Evolutionary conservation across 2,797 vertebrate genomes (phyloP).

Genomic region (Ammospiza maritima): DNA sequence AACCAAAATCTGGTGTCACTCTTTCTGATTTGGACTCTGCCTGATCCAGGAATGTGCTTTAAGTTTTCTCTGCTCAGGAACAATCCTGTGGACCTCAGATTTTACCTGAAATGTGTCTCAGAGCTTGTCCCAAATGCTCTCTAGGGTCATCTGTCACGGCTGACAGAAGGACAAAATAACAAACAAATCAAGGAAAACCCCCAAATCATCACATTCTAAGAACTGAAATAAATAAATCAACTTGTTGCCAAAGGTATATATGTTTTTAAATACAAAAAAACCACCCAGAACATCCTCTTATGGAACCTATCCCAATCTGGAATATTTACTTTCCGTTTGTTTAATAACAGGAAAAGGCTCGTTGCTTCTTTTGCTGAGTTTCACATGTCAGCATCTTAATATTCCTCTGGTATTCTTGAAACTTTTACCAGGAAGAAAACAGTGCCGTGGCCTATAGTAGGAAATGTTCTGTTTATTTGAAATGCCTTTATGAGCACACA

Average conservation of each 20-base stretch:
- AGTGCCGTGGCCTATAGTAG: slow-evolving; percentile 73
- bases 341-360: slow-evolving; percentile 83
- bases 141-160: slow-evolving; percentile 1
- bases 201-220: slow-evolving; percentile 77
- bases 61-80: neutral
- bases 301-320: slow-evolving; percentile 74
- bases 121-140: slow-evolving; percentile 21
- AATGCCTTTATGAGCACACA: slow-evolving; percentile 65
- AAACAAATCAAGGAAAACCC: slow-evolving; percentile 65
- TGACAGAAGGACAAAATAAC: slow-evolving; percentile 65
- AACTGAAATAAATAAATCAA: slow-evolving; percentile 65
- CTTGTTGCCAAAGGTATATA: slow-evolving; percentile 73
- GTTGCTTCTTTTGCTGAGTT: slow-evolving; percentile 79
- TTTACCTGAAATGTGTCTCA: slow-evolving; percentile 30
- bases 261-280: slow-evolving; percentile 53
- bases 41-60: neutral
- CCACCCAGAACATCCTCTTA: slow-evolving; percentile 76
- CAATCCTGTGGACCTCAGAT: neutral
- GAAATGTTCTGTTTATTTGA: slow-evolving; percentile 77
- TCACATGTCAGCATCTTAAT: slow-evolving; percentile 79
- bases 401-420: slow-evolving; percentile 75
- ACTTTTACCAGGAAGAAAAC: slow-evolving; percentile 77
- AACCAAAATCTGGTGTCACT: neutral
- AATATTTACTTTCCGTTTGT: slow-evolving; percentile 81
- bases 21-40: neutral